These are phyloP conservation scores for Riptortus pedestris DNA, from an alignment of 1,140 invertebrate genomes.

Conservation along the genomic window DNA sequence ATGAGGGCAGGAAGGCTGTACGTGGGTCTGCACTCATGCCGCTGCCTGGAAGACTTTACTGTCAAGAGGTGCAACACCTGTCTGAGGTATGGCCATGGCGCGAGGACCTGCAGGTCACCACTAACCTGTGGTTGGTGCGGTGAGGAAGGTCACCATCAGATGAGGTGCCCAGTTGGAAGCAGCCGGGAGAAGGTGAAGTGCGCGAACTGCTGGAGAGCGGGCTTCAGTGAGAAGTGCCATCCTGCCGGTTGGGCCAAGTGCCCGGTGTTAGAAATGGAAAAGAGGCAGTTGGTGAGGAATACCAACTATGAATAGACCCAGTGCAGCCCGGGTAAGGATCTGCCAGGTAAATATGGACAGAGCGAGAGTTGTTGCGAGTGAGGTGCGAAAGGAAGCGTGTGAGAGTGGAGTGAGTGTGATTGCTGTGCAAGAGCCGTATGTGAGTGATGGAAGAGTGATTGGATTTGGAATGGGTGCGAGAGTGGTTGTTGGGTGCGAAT, in stretches of 20 bases:
- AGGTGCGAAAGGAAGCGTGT: no score
- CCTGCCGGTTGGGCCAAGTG: neutral
- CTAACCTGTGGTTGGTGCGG: neutral
- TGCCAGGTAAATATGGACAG: neutral
- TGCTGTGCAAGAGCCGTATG: no score
- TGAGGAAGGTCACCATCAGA: neutral
- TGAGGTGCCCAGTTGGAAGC: neutral
- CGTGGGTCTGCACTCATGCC: neutral
- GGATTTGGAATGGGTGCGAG: no score
- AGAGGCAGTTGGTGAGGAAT: neutral
- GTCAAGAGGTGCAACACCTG: neutral
- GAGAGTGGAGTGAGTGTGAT: no score
- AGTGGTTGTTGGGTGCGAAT: no score
- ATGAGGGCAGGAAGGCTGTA: neutral
- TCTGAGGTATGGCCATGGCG: neutral
- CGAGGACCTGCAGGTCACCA: neutral
- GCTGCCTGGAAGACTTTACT: neutral
- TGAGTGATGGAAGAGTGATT: no score
- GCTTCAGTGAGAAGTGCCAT: neutral
- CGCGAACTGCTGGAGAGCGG: neutral
- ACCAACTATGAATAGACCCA: neutral
- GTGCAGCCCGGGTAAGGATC: neutral
- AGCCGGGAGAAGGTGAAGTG: neutral
- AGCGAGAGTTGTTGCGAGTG: neutral
- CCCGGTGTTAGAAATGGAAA: neutral